Percentiles rank a stretch among this genome's conserved stretches.
Conservation (phyloP, 2,797 vertebrate genomes). For the Molossus molossus region DNA sequence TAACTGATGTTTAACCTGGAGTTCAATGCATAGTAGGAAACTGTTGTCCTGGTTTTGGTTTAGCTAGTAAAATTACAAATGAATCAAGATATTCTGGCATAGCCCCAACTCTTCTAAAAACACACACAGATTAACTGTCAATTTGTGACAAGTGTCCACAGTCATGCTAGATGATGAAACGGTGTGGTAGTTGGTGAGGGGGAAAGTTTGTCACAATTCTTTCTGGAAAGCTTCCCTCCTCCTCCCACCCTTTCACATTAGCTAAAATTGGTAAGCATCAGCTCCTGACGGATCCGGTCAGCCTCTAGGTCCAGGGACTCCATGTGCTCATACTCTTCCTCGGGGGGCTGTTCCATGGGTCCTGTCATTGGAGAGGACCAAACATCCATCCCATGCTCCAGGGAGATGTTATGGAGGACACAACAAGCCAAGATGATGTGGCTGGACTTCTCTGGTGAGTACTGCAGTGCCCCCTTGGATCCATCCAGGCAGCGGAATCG, state of each 20-base stretch:
- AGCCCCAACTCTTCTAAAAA: constrained; percentile 62
- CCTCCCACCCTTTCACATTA: constrained; percentile 78
- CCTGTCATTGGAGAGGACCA: constrained; percentile 93
- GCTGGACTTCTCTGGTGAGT: constrained; percentile 97
- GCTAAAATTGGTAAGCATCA: constrained; percentile 95
- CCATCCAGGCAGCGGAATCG: constrained; percentile 97
- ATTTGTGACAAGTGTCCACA: constrained; percentile 38
- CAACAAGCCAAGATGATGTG: constrained; percentile 97
- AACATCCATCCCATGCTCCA: constrained; percentile 95
- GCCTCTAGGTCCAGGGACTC: constrained; percentile 94
- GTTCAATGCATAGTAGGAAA: not conserved
- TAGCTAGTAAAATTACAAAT: constrained; percentile 59
- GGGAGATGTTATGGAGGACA: constrained; percentile 97
- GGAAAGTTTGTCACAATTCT: constrained; percentile 51
- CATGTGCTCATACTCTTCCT: constrained; percentile 91
- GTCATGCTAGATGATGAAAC: constrained; percentile 17
- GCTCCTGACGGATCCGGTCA: constrained; percentile 92
- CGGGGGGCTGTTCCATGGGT: constrained; percentile 92
- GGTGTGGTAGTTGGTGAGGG: not conserved
- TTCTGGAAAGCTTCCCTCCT: not conserved
- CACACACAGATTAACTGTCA: constrained; percentile 32
- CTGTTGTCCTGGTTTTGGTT: not conserved
- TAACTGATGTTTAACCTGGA: not conserved
- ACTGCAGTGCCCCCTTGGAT: constrained; percentile 96
- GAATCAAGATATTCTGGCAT: constrained; percentile 33